These are phyloP conservation scores for Dromococcyx pavoninus DNA, from an alignment of 2,797 vertebrate species.

Conservation along the genomic window DNA sequence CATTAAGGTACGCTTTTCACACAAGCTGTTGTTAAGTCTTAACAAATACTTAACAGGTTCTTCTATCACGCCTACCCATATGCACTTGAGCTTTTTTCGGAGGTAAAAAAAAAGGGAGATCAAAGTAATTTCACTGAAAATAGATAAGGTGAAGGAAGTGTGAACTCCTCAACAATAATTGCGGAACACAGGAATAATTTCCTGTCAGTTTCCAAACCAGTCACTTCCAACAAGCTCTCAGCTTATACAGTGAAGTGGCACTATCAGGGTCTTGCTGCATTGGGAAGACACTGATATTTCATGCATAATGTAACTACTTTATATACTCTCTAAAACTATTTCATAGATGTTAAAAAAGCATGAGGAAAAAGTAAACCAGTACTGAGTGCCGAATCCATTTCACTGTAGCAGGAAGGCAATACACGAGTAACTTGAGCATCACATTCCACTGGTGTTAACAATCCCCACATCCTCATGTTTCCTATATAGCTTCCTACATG, in stretches of 20 bases:
- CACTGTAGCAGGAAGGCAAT: neutral
- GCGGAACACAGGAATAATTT: neutral
- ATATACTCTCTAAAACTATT: neutral
- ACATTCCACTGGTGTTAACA: neutral
- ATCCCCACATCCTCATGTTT: accelerated
- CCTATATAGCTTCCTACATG: neutral
- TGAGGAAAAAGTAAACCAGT: neutral
- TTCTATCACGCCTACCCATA: neutral
- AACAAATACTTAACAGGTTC: neutral
- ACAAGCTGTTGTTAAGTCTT: neutral
- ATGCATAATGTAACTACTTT: neutral
- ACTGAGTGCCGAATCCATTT: neutral
- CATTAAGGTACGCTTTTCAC: neutral
- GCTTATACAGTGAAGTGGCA: neutral
- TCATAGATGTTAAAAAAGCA: neutral
- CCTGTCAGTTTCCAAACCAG: neutral
- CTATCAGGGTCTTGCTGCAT: neutral
- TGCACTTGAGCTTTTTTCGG: neutral
- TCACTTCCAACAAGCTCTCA: neutral
- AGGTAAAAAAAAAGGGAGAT: neutral
- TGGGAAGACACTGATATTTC: neutral
- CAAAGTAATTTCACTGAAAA: neutral
- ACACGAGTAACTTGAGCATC: neutral
- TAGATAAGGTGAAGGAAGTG: neutral
- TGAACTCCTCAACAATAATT: neutral